Base-by-base conservation (phyloP, 1,140 invertebrate genomes). In the Chrysoperla carnea region DNA sequence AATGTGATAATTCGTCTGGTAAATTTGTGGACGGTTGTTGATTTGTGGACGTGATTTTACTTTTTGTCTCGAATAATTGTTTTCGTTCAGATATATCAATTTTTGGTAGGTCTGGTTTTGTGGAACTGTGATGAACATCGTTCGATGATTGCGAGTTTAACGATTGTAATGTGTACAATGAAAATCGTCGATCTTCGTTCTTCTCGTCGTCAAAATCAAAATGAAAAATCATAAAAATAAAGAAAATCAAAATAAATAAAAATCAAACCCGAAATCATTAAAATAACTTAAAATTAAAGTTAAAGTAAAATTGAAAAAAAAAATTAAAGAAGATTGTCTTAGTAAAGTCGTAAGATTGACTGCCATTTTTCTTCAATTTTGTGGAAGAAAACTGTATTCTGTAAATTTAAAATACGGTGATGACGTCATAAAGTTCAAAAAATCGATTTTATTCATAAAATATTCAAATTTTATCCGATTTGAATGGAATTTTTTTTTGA, bases 11-110 rank as follows among this genome's bases (percentile, higher is more conserved):
- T 43, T 81, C 76, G 49, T 69, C 68, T 40, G 68, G 61, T 52
- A 62, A 64, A 41, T 50, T 50, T 64, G 68, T 52, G 12, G 45
- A 44, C 40, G 54, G 49, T 2, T 46, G 42, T 40, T 60, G 56
- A 14, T 56, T 55, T 4, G 60, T 61, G 43, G 55, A 51, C 28
- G 35, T 36, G 36, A 52, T 39, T 35, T 57, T 50, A 45, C 53
- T 64, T 54, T 70, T 63, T 48, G 70, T 76, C 58, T 88, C 84
- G 51, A 88, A 88, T 36, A 88, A 73, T 57, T 85, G 81, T 48
- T 82, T 76, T 49, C 83, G 67, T 59, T 86, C 84, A 38, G 76
- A 69, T 46, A 90, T 79, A 55, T 88, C 78, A 6, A 88, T 78
- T 63, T 86, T 86, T 6, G 79, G 78, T 36, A 80, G 58, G 48